phyloP scores from a whole-genome alignment of 2,797 vertebrate species.

The Coracias cyanogaster region DNA sequence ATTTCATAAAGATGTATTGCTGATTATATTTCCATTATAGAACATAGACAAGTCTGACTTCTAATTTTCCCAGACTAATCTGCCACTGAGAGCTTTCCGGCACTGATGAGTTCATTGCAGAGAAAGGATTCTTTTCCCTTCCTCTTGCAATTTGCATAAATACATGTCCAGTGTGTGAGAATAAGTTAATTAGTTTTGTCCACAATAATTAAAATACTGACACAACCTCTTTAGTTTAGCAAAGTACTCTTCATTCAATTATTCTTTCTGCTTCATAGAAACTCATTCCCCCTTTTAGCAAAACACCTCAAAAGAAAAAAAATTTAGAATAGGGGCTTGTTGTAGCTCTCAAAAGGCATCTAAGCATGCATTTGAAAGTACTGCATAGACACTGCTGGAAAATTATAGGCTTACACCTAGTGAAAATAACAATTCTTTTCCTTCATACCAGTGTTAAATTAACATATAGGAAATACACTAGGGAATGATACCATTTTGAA shows the following conservation, averaged over 20 bases:
- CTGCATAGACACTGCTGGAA: not conserved
- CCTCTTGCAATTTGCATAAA: not conserved
- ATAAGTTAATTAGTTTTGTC: conserved; percentile 13
- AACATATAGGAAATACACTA: not conserved
- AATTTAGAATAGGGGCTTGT: not conserved
- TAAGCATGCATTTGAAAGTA: not conserved
- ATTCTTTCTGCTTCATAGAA: not conserved
- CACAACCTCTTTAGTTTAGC: not conserved
- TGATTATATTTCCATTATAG: conserved; percentile 82
- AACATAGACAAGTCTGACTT: conserved; percentile 68
- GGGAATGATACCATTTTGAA: not conserved
- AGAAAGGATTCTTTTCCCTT: conserved; percentile 39
- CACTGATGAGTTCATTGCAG: conserved; percentile 34
- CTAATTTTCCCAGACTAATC: conserved; percentile 71
- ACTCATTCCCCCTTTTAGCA: not conserved
- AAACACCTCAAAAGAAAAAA: not conserved
- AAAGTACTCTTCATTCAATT: not conserved
- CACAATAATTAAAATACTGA: conserved; percentile 9
- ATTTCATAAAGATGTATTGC: conserved; percentile 75
- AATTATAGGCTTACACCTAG: not conserved
- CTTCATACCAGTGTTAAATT: not conserved
- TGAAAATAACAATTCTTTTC: not conserved
- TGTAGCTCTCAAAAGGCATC: not conserved
- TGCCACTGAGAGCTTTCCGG: conserved; percentile 36
- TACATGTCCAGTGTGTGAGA: not conserved